Evolutionary conservation across 2,888 invertebrate genomes (phyloP), one percentile per base, ranked within the genome.

Genomic region (Xanthorhoe spadicearia): DNA sequence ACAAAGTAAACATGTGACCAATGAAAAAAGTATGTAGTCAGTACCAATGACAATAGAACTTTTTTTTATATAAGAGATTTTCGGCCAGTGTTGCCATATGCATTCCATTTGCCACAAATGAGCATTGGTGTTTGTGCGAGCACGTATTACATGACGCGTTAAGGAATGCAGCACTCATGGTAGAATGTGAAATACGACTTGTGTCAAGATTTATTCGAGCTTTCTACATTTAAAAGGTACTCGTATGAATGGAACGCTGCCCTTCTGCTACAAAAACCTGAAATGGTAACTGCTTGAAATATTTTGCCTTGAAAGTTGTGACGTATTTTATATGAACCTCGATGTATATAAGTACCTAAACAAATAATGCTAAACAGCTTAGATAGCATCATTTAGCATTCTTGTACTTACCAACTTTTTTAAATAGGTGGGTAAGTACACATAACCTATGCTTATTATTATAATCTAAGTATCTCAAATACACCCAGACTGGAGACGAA

Each of bases 141-240:
- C 63, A 64, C 66, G 63, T 61, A 32, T n/a, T 43, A 55, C 56
- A 59, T 62, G 5, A 32, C 32, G 32, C 15, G 50, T 52, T 38
- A 63, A 18, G 62, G 61, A 64, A 72, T 72, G 70, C 57, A 51
- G 60, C 46, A 61, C 35, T 53, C 56, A 58, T 56, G 63, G 28
- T 68, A 71, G 63, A 48, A 48, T 52, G 56, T 69, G 56, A 70
- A 65, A 61, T 68, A 69, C 59, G n/a, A 69, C 23, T 56, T 68
- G 54, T 19, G 51, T 19, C 53, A 53, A 32, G 59, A 59, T 66
- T 57, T 55, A 61, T 68, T 61, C 52, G 17, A 58, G 61, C 61
- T 66, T 66, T 57, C 62, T 63, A 46, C 49, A 56, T 53, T 49
- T 17, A 56, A 53, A 61, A 46, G 32, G 51, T 46, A n/a, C n/a